phyloP scores from a whole-genome alignment of 2,797 vertebrate species.

The Poecilia gillii region DNA sequence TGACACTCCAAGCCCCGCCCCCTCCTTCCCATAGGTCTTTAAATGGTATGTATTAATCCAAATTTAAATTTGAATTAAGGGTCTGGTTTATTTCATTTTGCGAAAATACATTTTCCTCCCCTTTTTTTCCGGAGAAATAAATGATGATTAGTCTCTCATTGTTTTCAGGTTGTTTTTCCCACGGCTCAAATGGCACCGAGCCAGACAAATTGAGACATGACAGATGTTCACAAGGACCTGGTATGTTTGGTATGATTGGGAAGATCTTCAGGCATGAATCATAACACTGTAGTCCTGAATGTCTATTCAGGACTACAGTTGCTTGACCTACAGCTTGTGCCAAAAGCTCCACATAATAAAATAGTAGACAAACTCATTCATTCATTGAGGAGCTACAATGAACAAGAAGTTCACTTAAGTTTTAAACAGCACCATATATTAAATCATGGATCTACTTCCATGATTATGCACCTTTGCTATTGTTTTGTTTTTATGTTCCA shows the following conservation, averaged over 20 bases:
- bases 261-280: constrained; percentile 37
- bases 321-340: not conserved
- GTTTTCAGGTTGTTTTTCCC: not conserved
- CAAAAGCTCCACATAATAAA: constrained; percentile 8
- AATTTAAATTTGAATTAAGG: not conserved
- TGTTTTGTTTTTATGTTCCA: too few species aligned
- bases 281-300: constrained; percentile 20
- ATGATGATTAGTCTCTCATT: not conserved
- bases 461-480: not conserved
- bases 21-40: not conserved
- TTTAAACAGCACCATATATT: not conserved
- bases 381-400: not conserved
- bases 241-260: constrained; percentile 33
- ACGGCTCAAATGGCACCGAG: not conserved
- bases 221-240: not conserved
- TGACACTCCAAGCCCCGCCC: not conserved
- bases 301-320: too few species aligned
- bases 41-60: not conserved
- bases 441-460: not conserved
- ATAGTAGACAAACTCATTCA: constrained; percentile 6
- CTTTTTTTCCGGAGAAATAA: not conserved
- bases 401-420: not conserved
- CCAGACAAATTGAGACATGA: not conserved
- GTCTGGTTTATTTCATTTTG: not conserved
- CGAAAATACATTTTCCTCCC: not conserved